Evolutionary conservation across 2,888 invertebrate species (phyloP).

Genomic region (Temnothorax rugatulus): DNA sequence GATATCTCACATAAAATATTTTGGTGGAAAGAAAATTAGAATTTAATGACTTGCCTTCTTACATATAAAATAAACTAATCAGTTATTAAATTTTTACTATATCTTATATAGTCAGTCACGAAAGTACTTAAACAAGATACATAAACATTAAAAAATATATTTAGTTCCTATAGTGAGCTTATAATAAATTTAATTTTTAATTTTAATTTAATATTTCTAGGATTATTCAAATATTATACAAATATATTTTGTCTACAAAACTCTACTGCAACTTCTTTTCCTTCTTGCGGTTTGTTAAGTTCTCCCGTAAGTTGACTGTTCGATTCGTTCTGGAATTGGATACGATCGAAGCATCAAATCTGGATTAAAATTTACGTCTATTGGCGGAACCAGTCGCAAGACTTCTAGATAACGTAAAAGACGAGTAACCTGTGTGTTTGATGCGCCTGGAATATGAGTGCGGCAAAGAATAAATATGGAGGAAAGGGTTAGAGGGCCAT

Average conservation of each 20-base stretch:
- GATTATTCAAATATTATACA: not conserved
- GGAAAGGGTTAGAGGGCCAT: not conserved
- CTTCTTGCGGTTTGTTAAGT: not conserved
- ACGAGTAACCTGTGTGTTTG: no score
- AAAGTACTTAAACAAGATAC: not conserved
- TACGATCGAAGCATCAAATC: not conserved
- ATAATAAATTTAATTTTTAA: not conserved
- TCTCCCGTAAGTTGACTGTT: not conserved
- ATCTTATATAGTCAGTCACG: not conserved
- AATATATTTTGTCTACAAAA: not conserved
- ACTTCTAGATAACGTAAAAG: not conserved
- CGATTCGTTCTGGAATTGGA: not conserved
- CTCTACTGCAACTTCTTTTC: not conserved
- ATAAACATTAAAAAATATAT: not conserved
- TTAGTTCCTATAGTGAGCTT: not conserved
- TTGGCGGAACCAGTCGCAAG: not conserved
- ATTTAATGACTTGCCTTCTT: not conserved
- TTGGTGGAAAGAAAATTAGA: not conserved
- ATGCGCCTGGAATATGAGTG: not conserved
- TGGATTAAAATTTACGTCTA: conserved; percentile 10
- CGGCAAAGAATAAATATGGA: conserved; percentile 20
- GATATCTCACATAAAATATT: not conserved
- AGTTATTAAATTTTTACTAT: not conserved
- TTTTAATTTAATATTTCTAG: not conserved
- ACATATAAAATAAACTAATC: not conserved